Conservation (phyloP, 2,113 vertebrate species). For the Micronycteris hirsuta region DNA sequence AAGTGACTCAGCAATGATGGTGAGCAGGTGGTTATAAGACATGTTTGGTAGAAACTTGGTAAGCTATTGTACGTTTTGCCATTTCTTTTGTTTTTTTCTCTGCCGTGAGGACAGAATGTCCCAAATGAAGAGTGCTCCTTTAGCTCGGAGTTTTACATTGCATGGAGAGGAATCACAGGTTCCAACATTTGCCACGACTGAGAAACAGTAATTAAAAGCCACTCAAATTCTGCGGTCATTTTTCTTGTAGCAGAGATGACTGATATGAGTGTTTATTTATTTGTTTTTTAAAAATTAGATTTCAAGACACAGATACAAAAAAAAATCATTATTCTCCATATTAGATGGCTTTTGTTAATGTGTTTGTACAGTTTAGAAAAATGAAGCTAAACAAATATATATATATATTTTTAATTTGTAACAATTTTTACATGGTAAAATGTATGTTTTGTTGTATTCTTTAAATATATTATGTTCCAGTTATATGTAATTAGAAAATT, state of each 20-base stretch:
- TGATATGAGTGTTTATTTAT: neutral
- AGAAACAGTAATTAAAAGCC: neutral
- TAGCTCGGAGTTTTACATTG: neutral
- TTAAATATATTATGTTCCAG: neutral
- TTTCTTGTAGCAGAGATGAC: neutral
- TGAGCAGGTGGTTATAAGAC: neutral
- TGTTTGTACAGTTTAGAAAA: neutral
- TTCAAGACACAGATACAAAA: neutral
- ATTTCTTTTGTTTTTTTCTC: neutral
- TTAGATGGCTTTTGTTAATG: neutral
- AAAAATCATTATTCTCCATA: neutral
- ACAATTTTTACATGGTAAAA: neutral
- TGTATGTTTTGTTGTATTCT: neutral
- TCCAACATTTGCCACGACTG: neutral
- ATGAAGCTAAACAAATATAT: neutral
- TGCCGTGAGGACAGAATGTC: neutral
- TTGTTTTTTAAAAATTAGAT: neutral
- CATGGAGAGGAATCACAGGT: neutral
- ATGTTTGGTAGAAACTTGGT: neutral
- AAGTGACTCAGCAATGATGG: neutral
- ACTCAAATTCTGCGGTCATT: neutral
- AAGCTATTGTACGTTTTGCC: rapidly evolving
- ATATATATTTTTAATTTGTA: neutral
- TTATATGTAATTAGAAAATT: neutral
- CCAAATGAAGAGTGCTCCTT: neutral